Conservation (phyloP, 2,888 invertebrate genomes). For the Halocaridina rubra region DNA sequence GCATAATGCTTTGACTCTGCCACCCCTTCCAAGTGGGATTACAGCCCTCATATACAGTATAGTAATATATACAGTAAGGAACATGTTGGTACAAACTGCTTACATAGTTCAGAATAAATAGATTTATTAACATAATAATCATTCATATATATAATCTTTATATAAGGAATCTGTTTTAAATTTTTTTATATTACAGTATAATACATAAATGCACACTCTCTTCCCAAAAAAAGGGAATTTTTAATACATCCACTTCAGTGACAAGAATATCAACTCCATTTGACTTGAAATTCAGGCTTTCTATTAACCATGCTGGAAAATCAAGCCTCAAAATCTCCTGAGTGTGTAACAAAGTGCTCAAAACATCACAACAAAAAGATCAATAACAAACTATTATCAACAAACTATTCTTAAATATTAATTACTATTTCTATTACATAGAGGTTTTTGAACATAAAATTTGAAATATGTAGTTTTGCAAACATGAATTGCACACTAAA, state of each 20-base stretch:
- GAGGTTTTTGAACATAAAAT: no score
- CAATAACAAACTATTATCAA: slow-evolving; percentile 37
- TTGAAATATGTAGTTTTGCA: no score
- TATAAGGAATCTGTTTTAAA: slow-evolving; percentile 52
- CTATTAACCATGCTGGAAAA: background rate
- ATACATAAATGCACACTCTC: slow-evolving; percentile 58
- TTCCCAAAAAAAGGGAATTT: slow-evolving; percentile 23
- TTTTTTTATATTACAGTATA: slow-evolving; percentile 53
- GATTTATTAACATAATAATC: slow-evolving; percentile 59
- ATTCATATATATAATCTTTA: slow-evolving; percentile 55
- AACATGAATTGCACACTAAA: no score
- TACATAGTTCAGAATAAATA: slow-evolving; percentile 56
- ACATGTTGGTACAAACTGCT: no score
- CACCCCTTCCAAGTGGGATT: no score
- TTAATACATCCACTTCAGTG: background rate
- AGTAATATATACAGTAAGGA: no score
- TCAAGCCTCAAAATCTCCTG: slow-evolving; percentile 9
- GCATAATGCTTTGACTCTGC: no score
- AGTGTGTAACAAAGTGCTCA: slow-evolving; percentile 3
- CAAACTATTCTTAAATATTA: slow-evolving; percentile 35
- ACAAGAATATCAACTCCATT: slow-evolving; percentile 7
- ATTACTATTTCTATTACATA: no score
- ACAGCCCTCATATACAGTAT: no score
- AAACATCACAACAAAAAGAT: slow-evolving; percentile 15
- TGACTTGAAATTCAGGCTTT: background rate